Conservation (phyloP, 2,113 vertebrate genomes). For the Solenodon paradoxus region DNA sequence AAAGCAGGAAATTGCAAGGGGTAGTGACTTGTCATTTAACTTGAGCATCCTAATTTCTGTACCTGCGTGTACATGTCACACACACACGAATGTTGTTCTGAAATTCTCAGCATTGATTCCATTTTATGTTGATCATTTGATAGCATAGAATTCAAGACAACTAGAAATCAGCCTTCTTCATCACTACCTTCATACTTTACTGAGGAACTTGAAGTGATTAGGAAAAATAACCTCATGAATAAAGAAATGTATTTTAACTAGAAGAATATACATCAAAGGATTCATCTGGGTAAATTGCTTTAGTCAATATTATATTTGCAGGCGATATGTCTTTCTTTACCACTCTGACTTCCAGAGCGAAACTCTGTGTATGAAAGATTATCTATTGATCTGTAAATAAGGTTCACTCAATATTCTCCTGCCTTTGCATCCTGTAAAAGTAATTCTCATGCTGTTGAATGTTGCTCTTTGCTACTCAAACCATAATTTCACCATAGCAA, state of each 20-base stretch:
- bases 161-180: constrained; percentile 64
- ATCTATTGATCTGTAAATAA: constrained; percentile 70
- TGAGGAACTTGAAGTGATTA: constrained; percentile 40
- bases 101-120: constrained; percentile 19
- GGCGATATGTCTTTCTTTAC: constrained; percentile 47
- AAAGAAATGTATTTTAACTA: constrained; percentile 61
- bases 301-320: constrained; percentile 49
- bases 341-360: constrained; percentile 36
- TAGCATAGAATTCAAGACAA: constrained; percentile 54
- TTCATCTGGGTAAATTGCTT: constrained; percentile 34
- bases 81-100: constrained; percentile 38
- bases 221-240: constrained; percentile 51
- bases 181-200: constrained; percentile 33
- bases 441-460: constrained; percentile 52
- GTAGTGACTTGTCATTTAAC: neutral
- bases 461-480: constrained; percentile 46
- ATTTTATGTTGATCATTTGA: constrained; percentile 55
- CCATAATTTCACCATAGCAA: constrained; percentile 45
- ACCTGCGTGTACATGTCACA: neutral
- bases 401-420: constrained; percentile 48
- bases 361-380: constrained; percentile 59
- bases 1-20: constrained; percentile 6
- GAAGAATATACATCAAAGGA: constrained; percentile 56
- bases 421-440: constrained; percentile 35
- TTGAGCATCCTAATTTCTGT: constrained; percentile 5